Base-by-base conservation (phyloP, 92 coral and sea anemone genomes). In the Actinernus sp. region DNA sequence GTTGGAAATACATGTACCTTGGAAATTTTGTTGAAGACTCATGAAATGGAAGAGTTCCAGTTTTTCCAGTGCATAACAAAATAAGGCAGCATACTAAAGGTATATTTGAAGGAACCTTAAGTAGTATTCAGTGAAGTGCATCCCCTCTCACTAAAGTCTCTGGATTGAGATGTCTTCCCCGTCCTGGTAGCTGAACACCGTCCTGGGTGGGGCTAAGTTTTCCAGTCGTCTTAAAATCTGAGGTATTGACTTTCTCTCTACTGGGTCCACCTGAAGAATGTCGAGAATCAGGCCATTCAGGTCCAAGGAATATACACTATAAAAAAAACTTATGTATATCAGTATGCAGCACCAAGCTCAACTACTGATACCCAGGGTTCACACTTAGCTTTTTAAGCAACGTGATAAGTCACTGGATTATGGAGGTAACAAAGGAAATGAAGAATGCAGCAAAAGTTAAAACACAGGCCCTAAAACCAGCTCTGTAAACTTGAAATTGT, bases 261-360 rank as follows among this genome's bases (percentile, higher is more conserved):
- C 69, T 8, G 98, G 98, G 29, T 94, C 98, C 53, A 94, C 97
- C 45, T 94, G 93, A 2, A 94, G 81, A 47, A 94, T 83, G 33
- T 92, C 86, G 53, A 83, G 58, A 26, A 94, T 91, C 16, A 94
- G 81, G 63, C 86, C 86, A 50, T 87, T 90, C 23, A 94, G 74
- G 53, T 94, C 97, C 88, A 92, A 57, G 20, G 98, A 94, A 63
- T 94, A 94, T 19, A 62, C 72, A 77, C 98, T 94, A 78, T 56
- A 63, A 72, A 39, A 12, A 31, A 53, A 66, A 31, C 16, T n/a
- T n/a, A n/a, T n/a, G n/a, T n/a, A n/a, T n/a, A n/a, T n/a, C n/a
- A n/a, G 2, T n/a, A n/a, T n/a, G n/a, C n/a, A n/a, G n/a, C n/a
- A n/a, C n/a, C n/a, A 22, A 20, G 25, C 47, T 25, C 1, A 16